Conservation (phyloP, 2,888 invertebrate genomes). For the Zaprionus lineosus region DNA sequence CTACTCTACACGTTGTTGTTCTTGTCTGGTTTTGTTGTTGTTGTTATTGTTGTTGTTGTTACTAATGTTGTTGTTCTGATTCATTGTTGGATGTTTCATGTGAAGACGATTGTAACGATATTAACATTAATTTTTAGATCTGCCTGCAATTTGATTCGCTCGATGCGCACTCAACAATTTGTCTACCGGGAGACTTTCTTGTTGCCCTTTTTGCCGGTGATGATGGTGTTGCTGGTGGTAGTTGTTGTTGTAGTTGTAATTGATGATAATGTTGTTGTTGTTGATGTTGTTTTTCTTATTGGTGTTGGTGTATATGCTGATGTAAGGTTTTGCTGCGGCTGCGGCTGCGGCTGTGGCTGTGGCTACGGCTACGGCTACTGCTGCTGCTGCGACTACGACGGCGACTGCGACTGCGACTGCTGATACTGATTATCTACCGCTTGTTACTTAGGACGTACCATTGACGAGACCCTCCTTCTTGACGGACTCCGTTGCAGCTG, state of each 20-base stretch:
- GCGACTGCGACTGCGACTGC: conserved; percentile 18
- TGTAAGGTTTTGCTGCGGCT: conserved; percentile 13
- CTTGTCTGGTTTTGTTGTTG: conserved; percentile 20
- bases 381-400: conserved; percentile 10
- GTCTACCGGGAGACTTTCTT: no score
- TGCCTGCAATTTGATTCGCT: conserved; percentile 35
- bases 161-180: conserved; percentile 46
- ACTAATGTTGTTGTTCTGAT: conserved; percentile 31
- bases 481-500: conserved; percentile 69
- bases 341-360: conserved; percentile 14
- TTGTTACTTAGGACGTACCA: conserved; percentile 81
- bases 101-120: conserved; percentile 48
- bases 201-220: no score
- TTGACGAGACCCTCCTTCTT: conserved; percentile 82
- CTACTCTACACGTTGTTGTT: conserved; percentile 52
- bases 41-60: conserved; percentile 33
- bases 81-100: conserved; percentile 33
- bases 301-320: conserved; percentile 17
- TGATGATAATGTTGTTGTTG: conserved; percentile 15
- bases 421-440: conserved; percentile 25
- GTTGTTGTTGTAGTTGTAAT: conserved; percentile 17
- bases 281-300: conserved; percentile 20
- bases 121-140: conserved; percentile 53
- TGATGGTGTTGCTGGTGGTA: conserved; percentile 17
- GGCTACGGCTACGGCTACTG: conserved; percentile 26